Conservation (phyloP, 1,140 invertebrate species). For the Aphidius ervi region DNA sequence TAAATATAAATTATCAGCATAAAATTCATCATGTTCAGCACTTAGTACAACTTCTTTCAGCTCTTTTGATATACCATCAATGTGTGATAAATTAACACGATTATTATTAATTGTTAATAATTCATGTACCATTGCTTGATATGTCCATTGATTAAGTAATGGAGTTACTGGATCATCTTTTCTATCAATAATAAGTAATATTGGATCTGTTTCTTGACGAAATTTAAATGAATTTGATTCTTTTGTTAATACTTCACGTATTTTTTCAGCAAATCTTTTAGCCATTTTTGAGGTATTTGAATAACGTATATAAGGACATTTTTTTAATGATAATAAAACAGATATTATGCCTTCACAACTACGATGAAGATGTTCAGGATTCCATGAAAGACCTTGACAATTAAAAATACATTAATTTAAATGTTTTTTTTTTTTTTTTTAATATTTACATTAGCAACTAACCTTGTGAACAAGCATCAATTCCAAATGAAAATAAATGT, state of each 20-base stretch:
- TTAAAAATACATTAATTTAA: neutral
- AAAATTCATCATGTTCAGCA: conserved; percentile 96
- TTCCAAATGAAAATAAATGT: conserved; percentile 80
- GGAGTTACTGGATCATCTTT: conserved; percentile 94
- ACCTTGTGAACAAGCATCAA: conserved; percentile 62
- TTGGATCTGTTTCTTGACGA: conserved; percentile 68
- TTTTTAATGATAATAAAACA: conserved; percentile 86
- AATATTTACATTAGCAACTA: conserved; percentile 20
- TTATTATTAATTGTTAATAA: conserved; percentile 92
- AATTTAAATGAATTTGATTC: conserved; percentile 86
- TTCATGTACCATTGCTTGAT: conserved; percentile 99
- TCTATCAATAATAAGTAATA: conserved; percentile 86
- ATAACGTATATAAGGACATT: conserved; percentile 86
- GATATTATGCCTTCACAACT: conserved; percentile 81
- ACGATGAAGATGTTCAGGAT: conserved; percentile 67
- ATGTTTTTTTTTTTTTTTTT: conserved; percentile 13
- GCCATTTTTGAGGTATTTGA: conserved; percentile 85
- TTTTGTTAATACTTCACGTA: conserved; percentile 79
- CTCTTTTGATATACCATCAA: conserved; percentile 83
- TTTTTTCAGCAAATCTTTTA: conserved; percentile 78
- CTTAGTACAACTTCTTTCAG: conserved; percentile 90
- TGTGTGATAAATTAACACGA: conserved; percentile 81
- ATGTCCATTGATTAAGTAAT: conserved; percentile 98
- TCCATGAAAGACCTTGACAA: conserved; percentile 66
- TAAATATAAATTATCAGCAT: conserved; percentile 90